Evolutionary conservation across 2,888 invertebrate species (phyloP).

Genomic region (Machimus rusticus): DNA sequence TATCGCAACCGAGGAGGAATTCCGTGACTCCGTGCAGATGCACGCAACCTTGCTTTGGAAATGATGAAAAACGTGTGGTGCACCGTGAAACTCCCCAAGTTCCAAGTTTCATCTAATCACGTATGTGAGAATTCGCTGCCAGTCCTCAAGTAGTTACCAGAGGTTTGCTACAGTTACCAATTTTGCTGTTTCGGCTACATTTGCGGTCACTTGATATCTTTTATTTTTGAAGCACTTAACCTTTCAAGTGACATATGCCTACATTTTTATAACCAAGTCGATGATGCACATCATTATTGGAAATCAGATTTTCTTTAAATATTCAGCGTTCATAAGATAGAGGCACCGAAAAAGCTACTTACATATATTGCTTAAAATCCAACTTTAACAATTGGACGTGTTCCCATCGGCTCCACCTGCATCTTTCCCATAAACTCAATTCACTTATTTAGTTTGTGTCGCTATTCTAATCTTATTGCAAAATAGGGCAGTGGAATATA

Average conservation of each 20-base stretch:
- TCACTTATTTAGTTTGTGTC: no score
- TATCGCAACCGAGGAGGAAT: conserved; percentile 22
- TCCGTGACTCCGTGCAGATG: conserved; percentile 29
- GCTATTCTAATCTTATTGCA: no score
- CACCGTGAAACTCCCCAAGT: neutral
- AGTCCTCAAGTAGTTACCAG: neutral
- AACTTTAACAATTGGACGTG: no score
- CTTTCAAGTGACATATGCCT: neutral
- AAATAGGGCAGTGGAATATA: no score
- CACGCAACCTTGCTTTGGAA: conserved; percentile 36
- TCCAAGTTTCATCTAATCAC: conserved; percentile 33
- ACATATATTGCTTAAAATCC: no score
- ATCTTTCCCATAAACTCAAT: no score
- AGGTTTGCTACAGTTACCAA: neutral
- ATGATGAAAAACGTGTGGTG: conserved; percentile 29
- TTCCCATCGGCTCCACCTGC: no score
- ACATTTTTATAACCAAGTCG: neutral
- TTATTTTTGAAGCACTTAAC: neutral
- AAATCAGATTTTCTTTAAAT: no score
- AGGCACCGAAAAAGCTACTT: no score
- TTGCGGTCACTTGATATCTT: neutral
- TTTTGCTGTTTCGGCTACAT: neutral
- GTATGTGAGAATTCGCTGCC: conserved; percentile 14
- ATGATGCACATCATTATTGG: no score
- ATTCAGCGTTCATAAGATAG: no score